Evolutionary conservation across 2,888 invertebrate species (phyloP), one percentile per base, ranked within the genome.

Genomic region (Luperina testacea): DNA sequence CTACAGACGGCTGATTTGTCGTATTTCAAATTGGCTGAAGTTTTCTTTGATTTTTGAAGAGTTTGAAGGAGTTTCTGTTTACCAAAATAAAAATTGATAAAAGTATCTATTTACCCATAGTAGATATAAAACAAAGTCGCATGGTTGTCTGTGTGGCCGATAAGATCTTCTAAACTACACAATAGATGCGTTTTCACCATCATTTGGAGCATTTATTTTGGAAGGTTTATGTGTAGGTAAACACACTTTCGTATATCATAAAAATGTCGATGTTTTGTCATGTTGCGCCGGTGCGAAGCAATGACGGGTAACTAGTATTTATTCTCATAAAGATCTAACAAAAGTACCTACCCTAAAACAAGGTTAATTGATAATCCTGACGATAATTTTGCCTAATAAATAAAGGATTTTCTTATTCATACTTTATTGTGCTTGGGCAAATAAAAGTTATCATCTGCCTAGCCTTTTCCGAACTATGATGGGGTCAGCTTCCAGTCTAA

Each of bases 1-100:
- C 75, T 73, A 57, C 64, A 72, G 68, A 38, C 51, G 53, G 64
- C 67, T 81, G 72, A 77, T 84, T 80, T 71, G 42, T 42, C 69
- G 61, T 51, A 65, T 68, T 77, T 69, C 11, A 77, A 83, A 75
- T 78, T 80, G 71, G 72, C 27, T 42, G 59, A 13, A 48, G 38
- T 68, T 79, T 64, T 45, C 69, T 53, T 70, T 17, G 20, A 6
- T 42, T 53, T 53, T 72, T 72, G 13, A 59, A 67, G 65, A 61
- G 13, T 57, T 71, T 65, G 27, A 3, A 11, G 8, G 2, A 53
- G 63, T 61, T 27, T 68, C 17, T 32, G 17, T 42, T 59, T 20
- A 20, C 45, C 3, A 32, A 65, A 51, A 7, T 6, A 38, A 45
- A 42, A 57, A 57, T 24, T 24, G 4, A 57, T 24, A 24, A 57